Percentiles rank a stretch among this genome's conserved stretches.
Conservation (phyloP, 1,140 invertebrate species). For the Diachasmimorpha longicaudata region DNA sequence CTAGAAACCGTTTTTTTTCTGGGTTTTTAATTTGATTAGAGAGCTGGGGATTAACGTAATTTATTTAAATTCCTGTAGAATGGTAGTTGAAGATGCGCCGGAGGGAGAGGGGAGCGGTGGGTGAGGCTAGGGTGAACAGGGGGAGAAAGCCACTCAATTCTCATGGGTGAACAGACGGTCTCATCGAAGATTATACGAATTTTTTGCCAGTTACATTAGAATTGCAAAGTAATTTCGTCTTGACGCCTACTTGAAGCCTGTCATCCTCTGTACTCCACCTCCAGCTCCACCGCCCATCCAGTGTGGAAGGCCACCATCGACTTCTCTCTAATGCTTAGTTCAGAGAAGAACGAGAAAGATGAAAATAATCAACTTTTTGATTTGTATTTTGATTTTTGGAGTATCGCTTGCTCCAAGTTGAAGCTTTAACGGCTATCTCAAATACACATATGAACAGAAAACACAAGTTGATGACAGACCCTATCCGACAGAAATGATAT, state of each 20-base stretch:
- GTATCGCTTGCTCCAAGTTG: too few relatives aligned
- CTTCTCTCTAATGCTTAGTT: background rate
- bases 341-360: background rate
- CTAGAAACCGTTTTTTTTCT: background rate
- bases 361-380: too few relatives aligned
- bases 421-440: too few relatives aligned
- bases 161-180: background rate
- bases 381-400: too few relatives aligned
- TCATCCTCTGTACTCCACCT: background rate
- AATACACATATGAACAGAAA: too few relatives aligned
- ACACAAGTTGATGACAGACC: too few relatives aligned
- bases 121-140: background rate
- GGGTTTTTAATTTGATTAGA: background rate
- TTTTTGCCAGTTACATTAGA: slow-evolving; percentile 3
- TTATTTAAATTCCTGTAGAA: background rate
- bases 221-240: background rate
- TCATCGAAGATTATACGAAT: background rate
- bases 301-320: background rate
- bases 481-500: too few relatives aligned
- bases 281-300: background rate
- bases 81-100: background rate
- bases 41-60: background rate
- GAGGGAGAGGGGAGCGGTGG: background rate
- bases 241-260: background rate
- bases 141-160: background rate